Evolutionary conservation across 2,113 vertebrate genomes (phyloP), one percentile per base, ranked within the genome.

Genomic region (Otocyon megalotis): DNA sequence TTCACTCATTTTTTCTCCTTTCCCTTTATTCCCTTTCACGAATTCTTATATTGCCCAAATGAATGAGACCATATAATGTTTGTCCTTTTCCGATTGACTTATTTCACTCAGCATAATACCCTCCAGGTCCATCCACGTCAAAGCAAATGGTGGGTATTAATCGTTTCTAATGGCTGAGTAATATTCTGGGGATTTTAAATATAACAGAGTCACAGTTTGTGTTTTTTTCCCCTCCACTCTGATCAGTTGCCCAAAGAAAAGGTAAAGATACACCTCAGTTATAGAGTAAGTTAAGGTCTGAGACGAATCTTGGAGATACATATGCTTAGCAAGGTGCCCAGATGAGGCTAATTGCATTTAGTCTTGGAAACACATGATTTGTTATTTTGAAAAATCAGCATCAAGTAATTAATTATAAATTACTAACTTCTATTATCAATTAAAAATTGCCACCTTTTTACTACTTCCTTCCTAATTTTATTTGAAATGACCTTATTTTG

Each of bases 331-430:
- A 54, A 86, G 1, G 20, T 90, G 14, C 30, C n/a, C 12, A 88
- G 24, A 65, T 79, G 3, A 88, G 90, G 72, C 37, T 91, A 67
- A 60, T 53, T 86, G 5, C 22, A 82, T 72, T 86, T 85, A 76
- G 53, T 53, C 28, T 85, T 71, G 26, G 16, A 84, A 90, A 94
- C 0, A 88, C 20, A 67, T 56, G 24, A 6, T 92, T 92, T 10
- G 20, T 76, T 76, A n/a, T 54, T 91, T 94, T 96, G 12, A 80
- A 80, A 97, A 90, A 67, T 77, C 22, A 87, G 8, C 54, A 58
- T 67, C 35, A 77, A 92, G 16, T 71, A 35, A 89, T 72, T 48
- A 79, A 67, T 97, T n/a, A 87, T 22, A 63, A 90, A 60, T 71
- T 58, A 71, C 32, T 94, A 13, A 82, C 32, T 91, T 79, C 2